Conservation (phyloP, 2,797 vertebrate genomes). For the Coendou prehensilis region DNA sequence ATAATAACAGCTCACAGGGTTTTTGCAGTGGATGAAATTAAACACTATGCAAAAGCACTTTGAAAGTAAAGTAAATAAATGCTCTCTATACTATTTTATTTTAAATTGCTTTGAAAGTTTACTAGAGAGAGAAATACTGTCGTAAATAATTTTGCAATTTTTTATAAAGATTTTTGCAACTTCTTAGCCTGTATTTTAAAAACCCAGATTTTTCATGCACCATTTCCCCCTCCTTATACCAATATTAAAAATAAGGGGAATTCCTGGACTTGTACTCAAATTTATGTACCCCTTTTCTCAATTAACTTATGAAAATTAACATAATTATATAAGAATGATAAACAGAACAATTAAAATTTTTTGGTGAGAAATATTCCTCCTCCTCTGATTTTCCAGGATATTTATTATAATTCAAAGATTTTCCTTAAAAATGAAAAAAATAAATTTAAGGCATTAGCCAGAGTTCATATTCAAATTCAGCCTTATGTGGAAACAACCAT, state of each 20-base stretch:
- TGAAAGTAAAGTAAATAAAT: slow-evolving; percentile 50
- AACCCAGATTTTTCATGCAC: slow-evolving; percentile 34
- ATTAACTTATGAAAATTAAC: slow-evolving; percentile 55
- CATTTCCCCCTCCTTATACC: slow-evolving; percentile 12
- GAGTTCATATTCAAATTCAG: slow-evolving; percentile 41
- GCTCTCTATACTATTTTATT: background rate
- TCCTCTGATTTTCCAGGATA: slow-evolving; percentile 46
- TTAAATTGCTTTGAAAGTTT: slow-evolving; percentile 65
- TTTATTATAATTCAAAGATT: slow-evolving; percentile 43
- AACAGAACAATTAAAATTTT: background rate
- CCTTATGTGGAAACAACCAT: slow-evolving; percentile 31
- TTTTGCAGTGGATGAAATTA: slow-evolving; percentile 60
- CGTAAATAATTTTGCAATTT: slow-evolving; percentile 25
- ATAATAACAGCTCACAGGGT: slow-evolving; percentile 59
- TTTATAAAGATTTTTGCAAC: slow-evolving; percentile 62
- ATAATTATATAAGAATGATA: slow-evolving; percentile 54
- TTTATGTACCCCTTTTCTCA: slow-evolving; percentile 30
- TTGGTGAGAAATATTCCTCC: background rate
- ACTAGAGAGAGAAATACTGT: slow-evolving; percentile 16
- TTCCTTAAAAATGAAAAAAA: slow-evolving; percentile 58
- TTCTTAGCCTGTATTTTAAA: slow-evolving; percentile 59
- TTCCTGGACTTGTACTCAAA: slow-evolving; percentile 35
- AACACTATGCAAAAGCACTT: slow-evolving; percentile 37
- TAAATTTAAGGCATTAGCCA: slow-evolving; percentile 58
- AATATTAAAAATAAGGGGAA: slow-evolving; percentile 47